Percentiles rank a stretch among this genome's conserved stretches.
These are phyloP conservation scores for Drosophila littoralis DNA, from an alignment of 1,140 invertebrate genomes.

Conservation along the genomic window DNA sequence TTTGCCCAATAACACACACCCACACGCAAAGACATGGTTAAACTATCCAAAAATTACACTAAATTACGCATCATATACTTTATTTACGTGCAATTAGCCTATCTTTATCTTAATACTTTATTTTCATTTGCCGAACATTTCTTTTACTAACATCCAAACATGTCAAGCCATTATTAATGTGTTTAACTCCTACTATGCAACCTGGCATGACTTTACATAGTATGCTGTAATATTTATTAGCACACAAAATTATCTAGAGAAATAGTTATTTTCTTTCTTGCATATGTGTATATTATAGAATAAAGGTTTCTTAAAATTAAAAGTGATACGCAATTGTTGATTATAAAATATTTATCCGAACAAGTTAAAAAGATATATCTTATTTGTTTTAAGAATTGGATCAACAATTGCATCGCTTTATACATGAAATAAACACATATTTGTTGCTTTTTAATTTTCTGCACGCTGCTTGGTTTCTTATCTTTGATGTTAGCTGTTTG, in stretches of 20 bases:
- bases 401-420: no score
- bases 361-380: no score
- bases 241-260: not conserved
- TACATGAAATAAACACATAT: not conserved
- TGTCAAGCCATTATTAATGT: conserved; percentile 19
- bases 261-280: not conserved
- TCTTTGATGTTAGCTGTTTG: conserved; percentile 1
- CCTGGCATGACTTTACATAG: not conserved
- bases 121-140: conserved; percentile 29
- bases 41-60: conserved; percentile 46
- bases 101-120: conserved; percentile 14
- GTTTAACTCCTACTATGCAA: conserved; percentile 10
- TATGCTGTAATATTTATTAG: not conserved
- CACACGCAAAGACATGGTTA: conserved; percentile 23
- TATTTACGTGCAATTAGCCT: conserved; percentile 43
- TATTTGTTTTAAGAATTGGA: no score
- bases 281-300: no score
- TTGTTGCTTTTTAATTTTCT: not conserved
- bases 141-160: conserved; percentile 32
- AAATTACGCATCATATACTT: conserved; percentile 49
- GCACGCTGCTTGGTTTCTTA: conserved; percentile 7
- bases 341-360: no score
- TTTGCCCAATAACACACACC: conserved; percentile 7
- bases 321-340: not conserved
- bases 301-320: no score